phyloP scores from a whole-genome alignment of 2,113 vertebrate genomes.

The Melanotaenia duboulayi region DNA sequence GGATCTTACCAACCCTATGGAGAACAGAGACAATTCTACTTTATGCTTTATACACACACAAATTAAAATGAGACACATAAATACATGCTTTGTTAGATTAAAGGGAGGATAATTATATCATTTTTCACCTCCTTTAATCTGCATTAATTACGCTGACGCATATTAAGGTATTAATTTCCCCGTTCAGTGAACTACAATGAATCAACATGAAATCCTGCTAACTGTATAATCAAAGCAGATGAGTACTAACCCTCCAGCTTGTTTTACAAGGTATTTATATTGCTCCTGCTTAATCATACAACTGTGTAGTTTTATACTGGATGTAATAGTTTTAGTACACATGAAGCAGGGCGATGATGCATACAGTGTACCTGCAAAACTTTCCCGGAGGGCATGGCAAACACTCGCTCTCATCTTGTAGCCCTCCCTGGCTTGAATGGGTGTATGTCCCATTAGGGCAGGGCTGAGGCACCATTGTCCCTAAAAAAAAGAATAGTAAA shows the following conservation, averaged over 20 bases:
- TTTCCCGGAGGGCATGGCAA: slow-evolving; percentile 87
- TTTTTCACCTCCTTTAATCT: background rate
- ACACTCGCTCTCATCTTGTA: slow-evolving; percentile 86
- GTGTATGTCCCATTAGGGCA: slow-evolving; percentile 92
- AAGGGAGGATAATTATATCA: slow-evolving; percentile 15
- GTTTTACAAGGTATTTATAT: background rate
- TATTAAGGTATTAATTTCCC: slow-evolving; percentile 35
- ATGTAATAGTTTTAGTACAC: background rate
- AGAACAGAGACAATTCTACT: slow-evolving; percentile 9
- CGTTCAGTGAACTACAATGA: slow-evolving; percentile 35
- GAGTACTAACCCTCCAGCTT: slow-evolving; percentile 39
- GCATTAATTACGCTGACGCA: slow-evolving; percentile 29
- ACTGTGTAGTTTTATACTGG: background rate
- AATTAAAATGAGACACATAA: background rate
- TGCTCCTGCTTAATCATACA: background rate
- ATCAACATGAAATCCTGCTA: slow-evolving; percentile 19
- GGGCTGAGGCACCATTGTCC: slow-evolving; percentile 80
- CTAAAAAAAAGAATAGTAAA: slow-evolving; percentile 66
- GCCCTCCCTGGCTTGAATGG: slow-evolving; percentile 74
- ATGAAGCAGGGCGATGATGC: background rate
- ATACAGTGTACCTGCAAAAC: slow-evolving; percentile 83
- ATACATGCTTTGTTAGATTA: slow-evolving; percentile 5
- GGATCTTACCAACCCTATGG: slow-evolving; percentile 84
- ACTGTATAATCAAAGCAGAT: slow-evolving; percentile 34
- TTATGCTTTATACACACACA: background rate